Percentiles rank a stretch among this genome's conserved stretches.
These are phyloP conservation scores for Trachops cirrhosus DNA, from an alignment of 2,797 vertebrate species.

Conservation along the genomic window DNA sequence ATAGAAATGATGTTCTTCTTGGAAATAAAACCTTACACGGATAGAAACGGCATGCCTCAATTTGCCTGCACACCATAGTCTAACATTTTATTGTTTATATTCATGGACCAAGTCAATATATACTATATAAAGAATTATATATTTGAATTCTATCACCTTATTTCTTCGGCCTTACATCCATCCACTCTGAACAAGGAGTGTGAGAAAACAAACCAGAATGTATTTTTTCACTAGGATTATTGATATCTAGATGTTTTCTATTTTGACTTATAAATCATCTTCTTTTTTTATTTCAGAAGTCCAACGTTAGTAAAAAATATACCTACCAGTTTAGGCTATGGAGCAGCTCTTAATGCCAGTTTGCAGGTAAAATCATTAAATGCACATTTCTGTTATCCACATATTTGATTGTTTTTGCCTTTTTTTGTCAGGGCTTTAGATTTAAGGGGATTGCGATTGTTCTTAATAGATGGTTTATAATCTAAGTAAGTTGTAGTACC, in stretches of 20 bases:
- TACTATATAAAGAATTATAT: neutral
- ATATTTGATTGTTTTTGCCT: neutral
- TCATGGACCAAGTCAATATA: neutral
- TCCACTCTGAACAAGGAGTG: neutral
- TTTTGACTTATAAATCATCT: slow-evolving; percentile 74
- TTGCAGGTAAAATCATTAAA: slow-evolving; percentile 91
- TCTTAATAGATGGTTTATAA: slow-evolving; percentile 77
- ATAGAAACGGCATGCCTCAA: neutral
- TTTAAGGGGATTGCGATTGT: slow-evolving; percentile 60
- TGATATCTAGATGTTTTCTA: slow-evolving; percentile 56
- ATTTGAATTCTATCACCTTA: neutral
- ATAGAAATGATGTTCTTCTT: slow-evolving; percentile 25
- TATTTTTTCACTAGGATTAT: slow-evolving; percentile 54
- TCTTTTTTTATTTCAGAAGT: slow-evolving; percentile 87
- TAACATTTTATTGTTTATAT: slow-evolving; percentile 20
- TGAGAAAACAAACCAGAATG: slow-evolving; percentile 34
- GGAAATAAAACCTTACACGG: slow-evolving; percentile 3
- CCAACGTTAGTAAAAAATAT: slow-evolving; percentile 99
- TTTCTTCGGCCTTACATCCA: slow-evolving; percentile 53
- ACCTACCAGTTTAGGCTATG: slow-evolving; percentile 97
- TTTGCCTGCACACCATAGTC: neutral
- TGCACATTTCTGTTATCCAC: slow-evolving; percentile 38
- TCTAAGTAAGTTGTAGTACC: slow-evolving; percentile 82
- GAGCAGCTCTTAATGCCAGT: slow-evolving; percentile 98
- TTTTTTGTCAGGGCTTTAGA: slow-evolving; percentile 35